A percentile compares a stretch with the other conserved stretches of the same genome.
Conservation (phyloP, 2,797 vertebrate species). For the Squalus acanthias region DNA sequence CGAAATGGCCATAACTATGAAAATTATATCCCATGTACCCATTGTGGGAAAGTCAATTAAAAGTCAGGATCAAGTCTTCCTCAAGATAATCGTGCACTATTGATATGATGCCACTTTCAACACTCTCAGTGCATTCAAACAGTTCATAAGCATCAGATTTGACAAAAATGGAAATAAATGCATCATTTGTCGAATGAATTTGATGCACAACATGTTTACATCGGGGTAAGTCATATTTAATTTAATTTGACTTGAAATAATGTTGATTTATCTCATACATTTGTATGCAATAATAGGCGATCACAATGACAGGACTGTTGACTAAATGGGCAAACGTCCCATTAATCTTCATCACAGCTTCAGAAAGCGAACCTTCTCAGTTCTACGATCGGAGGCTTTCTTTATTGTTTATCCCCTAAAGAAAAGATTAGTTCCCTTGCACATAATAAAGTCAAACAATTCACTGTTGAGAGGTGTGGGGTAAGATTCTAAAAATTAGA, state of each 20-base stretch:
- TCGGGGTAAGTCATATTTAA: not conserved
- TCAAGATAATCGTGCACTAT: not conserved
- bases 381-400: not conserved
- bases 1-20: not conserved
- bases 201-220: conserved; percentile 18
- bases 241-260: conserved; percentile 30
- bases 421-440: not conserved
- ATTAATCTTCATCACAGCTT: conserved; percentile 29
- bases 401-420: too few relatives aligned
- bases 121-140: not conserved
- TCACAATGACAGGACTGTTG: not conserved
- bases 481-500: not conserved
- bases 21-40: not conserved
- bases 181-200: not conserved
- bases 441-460: not conserved
- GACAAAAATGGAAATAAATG: not conserved
- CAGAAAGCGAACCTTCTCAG: not conserved
- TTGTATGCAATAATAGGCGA: not conserved
- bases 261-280: conserved; percentile 11
- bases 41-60: not conserved
- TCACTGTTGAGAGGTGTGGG: not conserved
- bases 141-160: not conserved
- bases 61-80: not conserved
- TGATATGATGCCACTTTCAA: not conserved
- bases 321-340: not conserved